Conservation (phyloP, 2,797 vertebrate genomes). For the Hydrophis major region DNA sequence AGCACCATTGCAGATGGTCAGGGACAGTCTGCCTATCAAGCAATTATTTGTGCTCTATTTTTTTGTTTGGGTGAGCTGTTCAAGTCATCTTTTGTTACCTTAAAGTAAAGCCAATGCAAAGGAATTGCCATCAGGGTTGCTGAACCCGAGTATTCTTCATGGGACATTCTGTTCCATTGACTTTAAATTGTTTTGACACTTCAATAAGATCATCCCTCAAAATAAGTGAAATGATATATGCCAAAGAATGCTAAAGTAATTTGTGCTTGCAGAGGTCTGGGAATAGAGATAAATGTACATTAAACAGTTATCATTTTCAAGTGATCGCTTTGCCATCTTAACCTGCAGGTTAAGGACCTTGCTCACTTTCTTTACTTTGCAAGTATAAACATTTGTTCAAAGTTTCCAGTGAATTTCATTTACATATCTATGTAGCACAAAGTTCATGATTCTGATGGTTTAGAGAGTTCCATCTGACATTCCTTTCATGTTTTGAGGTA, state of each 20-base stretch:
- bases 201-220: conserved; percentile 60
- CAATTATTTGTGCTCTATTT: conserved; percentile 28
- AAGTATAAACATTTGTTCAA: conserved; percentile 37
- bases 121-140: conserved; percentile 44
- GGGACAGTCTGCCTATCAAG: neutral
- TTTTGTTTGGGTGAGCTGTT: neutral
- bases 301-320: conserved; percentile 62
- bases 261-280: neutral
- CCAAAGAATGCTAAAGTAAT: conserved; percentile 67
- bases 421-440: conserved; percentile 7
- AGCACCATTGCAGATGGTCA: conserved; percentile 1
- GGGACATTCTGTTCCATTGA: conserved; percentile 55
- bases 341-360: conserved; percentile 28
- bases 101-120: conserved; percentile 39
- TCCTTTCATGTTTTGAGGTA: conserved; percentile 5
- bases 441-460: conserved; percentile 33
- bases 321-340: conserved; percentile 52
- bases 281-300: conserved; percentile 58
- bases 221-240: conserved; percentile 50
- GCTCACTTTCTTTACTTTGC: conserved; percentile 40
- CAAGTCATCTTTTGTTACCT: neutral
- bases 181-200: conserved; percentile 65
- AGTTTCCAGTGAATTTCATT: conserved; percentile 19
- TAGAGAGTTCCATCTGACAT: conserved; percentile 30
- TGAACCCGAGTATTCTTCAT: conserved; percentile 27